These are phyloP conservation scores for Stegophylla sp. DNA, from an alignment of 2,888 invertebrate genomes.

Conservation along the genomic window DNA sequence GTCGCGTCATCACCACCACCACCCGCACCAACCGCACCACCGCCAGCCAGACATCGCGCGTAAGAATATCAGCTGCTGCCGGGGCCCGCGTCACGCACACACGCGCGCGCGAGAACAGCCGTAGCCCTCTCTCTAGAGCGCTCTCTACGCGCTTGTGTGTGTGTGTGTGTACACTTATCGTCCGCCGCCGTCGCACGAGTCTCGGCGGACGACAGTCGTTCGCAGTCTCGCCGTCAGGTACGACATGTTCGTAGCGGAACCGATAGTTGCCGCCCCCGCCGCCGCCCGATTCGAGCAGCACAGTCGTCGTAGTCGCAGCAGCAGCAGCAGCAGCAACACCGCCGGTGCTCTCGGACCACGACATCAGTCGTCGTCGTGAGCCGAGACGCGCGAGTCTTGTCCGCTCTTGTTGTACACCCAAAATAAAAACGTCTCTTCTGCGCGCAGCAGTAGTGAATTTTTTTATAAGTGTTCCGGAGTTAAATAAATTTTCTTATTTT, in stretches of 20 bases:
- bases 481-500: no score
- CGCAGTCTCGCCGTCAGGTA: conserved; percentile 26
- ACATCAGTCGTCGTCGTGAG: no score
- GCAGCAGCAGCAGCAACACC: conserved; percentile 7
- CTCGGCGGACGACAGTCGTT: conserved; percentile 22
- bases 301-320: conserved; percentile 14
- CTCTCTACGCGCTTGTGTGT: neutral
- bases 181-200: neutral
- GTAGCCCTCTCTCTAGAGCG: neutral
- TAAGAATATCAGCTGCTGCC: no score
- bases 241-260: conserved; percentile 22
- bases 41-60: neutral
- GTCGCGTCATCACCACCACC: neutral
- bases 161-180: neutral
- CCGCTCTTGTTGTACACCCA: no score
- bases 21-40: neutral
- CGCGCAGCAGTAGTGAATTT: neutral
- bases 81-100: neutral
- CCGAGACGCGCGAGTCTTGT: no score
- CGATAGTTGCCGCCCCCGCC: neutral
- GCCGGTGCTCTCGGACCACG: neutral
- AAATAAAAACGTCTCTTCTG: no score
- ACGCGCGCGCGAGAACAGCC: neutral
- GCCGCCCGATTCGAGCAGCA: conserved; percentile 37
- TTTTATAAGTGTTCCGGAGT: neutral